Evolutionary conservation across 2,797 vertebrate genomes (phyloP), one percentile per base, ranked within the genome.

Genomic region (Parambassis ranga): DNA sequence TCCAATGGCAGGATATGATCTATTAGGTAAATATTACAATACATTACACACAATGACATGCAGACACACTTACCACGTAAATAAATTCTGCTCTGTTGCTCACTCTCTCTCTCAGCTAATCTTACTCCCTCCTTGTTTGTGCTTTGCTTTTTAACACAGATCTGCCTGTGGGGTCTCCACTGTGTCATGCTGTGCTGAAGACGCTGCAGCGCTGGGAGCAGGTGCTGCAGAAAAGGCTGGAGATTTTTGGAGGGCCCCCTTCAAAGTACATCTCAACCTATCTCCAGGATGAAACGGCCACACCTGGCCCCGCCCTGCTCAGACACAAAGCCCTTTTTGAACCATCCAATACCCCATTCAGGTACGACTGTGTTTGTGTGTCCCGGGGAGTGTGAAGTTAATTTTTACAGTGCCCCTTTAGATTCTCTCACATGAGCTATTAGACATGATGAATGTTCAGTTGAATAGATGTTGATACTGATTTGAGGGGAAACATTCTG

Each of bases 171-270:
- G 94, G 92, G 69, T 98, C 98, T 41, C 97, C 98, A 0, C 87
- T 98, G 65, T 98, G 97, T 86, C 96, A 99, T 60, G 84, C 93
- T 3, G 92, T 96, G 65, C 85, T 99, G 63, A 99, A 97, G 89
- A 96, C 94, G 1, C 91, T 99, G 10, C 96, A 99, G 50, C 93
- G 95, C 43, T 99, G 98, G 98, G 96, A 99, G 69, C 96, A 98
- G 90, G 94, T 98, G 83, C 91, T 99, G 56, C 92, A 95, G 48
- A 94, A 95, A 77, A 91, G 94, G 71, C 91, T 99, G 82, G 96
- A 99, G 89, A 82, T 98, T 4, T 95, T 95, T 19, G 95, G 93
- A 2, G 96, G 98, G 1, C 94, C 96, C n/a, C 96, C 97, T 41
- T 86, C 94, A 28, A 92, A 95, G 64, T 98, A 95, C 71, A 97